These are phyloP conservation scores for Mythimna impura DNA, from an alignment of 2,888 invertebrate species.

Conservation along the genomic window DNA sequence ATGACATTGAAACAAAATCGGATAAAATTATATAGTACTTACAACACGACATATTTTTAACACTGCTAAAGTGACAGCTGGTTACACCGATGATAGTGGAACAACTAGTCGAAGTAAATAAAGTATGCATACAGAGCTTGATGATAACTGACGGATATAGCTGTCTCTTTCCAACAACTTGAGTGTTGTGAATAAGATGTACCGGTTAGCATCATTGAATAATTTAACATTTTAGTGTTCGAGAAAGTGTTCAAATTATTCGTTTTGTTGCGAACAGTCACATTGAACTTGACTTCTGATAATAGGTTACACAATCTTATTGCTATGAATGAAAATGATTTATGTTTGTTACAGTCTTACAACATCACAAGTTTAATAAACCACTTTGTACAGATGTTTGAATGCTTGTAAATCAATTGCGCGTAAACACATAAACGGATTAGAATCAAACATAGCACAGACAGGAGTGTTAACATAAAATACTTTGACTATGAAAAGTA, in stretches of 20 bases:
- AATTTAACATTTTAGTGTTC: background rate
- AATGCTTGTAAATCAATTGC: background rate
- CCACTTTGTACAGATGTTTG: background rate
- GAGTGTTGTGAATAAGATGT: constrained; percentile 33
- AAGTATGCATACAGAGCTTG: constrained; percentile 40
- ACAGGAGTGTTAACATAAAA: background rate
- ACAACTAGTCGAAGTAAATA: constrained; percentile 40
- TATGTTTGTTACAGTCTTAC: constrained; percentile 15
- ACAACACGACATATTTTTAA: constrained; percentile 78
- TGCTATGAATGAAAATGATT: constrained; percentile 7
- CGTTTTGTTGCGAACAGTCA: background rate
- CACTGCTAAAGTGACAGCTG: constrained; percentile 47
- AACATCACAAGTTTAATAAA: background rate
- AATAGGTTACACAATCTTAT: constrained; percentile 1
- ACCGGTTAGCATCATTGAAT: constrained; percentile 36
- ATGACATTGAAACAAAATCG: background rate
- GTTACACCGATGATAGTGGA: constrained; percentile 36
- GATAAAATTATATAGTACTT: constrained; percentile 64
- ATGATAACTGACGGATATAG: constrained; percentile 49
- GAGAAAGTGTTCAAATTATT: constrained; percentile 9
- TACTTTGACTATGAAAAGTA: background rate
- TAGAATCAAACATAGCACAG: background rate
- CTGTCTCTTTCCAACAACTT: constrained; percentile 54
- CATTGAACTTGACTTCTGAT: constrained; percentile 36
- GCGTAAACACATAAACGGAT: background rate